Conservation (phyloP, 92 coral and sea anemone genomes). For the Zoanthus sansibaricus region DNA sequence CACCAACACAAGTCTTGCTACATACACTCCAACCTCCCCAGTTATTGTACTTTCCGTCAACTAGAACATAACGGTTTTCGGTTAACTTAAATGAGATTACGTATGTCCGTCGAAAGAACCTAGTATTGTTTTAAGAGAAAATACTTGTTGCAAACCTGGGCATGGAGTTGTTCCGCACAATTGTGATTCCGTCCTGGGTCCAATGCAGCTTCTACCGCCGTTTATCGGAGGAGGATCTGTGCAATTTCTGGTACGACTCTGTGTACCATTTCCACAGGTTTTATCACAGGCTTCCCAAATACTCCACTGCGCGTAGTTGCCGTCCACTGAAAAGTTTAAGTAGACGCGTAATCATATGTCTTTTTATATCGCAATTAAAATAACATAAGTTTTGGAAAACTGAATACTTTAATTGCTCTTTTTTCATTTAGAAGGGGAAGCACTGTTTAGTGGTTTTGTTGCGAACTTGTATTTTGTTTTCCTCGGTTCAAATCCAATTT, state of each 20-base stretch:
- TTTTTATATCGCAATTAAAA: background rate
- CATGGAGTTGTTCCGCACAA: constrained; percentile 2
- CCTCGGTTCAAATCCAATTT: too few relatives aligned
- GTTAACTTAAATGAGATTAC: background rate
- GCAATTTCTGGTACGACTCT: constrained; percentile 26
- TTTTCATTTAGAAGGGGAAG: too few relatives aligned
- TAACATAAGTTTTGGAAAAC: too few relatives aligned
- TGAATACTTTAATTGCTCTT: too few relatives aligned
- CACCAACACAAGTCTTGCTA: constrained; percentile 18
- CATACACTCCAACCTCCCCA: constrained; percentile 18
- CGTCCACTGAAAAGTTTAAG: background rate
- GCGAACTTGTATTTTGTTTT: too few relatives aligned
- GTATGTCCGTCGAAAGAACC: background rate
- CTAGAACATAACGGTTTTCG: background rate
- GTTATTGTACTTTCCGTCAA: background rate
- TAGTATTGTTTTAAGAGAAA: background rate
- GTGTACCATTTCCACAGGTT: constrained; percentile 21
- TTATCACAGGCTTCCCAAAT: constrained; percentile 19
- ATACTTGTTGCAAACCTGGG: constrained; percentile 13
- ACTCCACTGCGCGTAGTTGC: constrained; percentile 29
- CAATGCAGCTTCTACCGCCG: constrained; percentile 25
- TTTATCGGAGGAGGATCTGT: constrained; percentile 44
- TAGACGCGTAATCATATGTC: background rate
- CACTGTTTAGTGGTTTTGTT: too few relatives aligned
- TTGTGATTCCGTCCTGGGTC: constrained; percentile 6